Evolutionary conservation across 2,113 vertebrate species (phyloP), one percentile per base, ranked within the genome.

Genomic region (Hystrix cristata): DNA sequence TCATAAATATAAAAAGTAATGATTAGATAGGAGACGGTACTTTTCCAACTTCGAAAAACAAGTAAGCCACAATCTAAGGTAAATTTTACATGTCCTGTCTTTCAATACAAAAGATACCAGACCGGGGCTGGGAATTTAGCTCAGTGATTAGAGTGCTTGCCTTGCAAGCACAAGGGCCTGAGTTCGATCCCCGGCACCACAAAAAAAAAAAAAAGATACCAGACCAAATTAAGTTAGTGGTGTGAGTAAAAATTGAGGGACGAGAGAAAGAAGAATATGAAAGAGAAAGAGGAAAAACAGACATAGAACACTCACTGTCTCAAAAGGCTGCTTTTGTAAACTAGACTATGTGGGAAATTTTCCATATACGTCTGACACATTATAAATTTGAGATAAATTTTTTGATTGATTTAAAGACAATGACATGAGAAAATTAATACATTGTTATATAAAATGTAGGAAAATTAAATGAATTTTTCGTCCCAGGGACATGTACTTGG

Each of bases 351-450:
- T 60, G 3, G 46, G 18, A 53, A 4, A 46, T 95, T 85, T 14
- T 80, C 3, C 18, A 71, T 0, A 1, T 12, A 16, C 55, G 34
- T 65, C 31, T 69, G 34, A 69, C 16, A 69, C 19, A 74, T 96
- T 21, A 23, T 96, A 18, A 62, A 48, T 11, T 95, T 81, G 43
- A 72, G 19, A 74, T 4, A 83, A 64, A 0, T 14, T 96, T 87
- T 80, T 23, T 1, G 87, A 62, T 72, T 31, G 1, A 7, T 88
- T 59, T 90, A 76, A 62, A 94, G 53, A 43, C 7, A 29, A 87
- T 96, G 94, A 38, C 38, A 85, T 29, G 94, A 91, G 94, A 86
- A 31, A 97, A 85, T 11, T 48, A 1, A 3, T 62, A 38, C 4
- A 38, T 38, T 38, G 19, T 43, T 74, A 74, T 72, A 72, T 13